Percentiles rank a stretch among this genome's conserved stretches.
phyloP scores from a whole-genome alignment of 2,888 invertebrate genomes.

The Drosophila infuscata region DNA sequence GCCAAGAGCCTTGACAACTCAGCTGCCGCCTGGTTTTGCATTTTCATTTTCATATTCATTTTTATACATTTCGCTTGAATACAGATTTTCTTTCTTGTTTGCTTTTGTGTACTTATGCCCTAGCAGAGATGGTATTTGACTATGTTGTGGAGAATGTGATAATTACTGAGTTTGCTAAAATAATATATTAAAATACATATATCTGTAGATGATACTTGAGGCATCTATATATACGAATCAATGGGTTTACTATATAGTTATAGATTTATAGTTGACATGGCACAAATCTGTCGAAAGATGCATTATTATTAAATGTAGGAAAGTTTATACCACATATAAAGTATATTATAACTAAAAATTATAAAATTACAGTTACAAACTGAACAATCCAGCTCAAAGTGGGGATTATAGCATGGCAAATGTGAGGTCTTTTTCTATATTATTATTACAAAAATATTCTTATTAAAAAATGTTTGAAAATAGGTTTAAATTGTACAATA shows the following conservation, averaged over 20 bases:
- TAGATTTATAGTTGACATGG: background rate
- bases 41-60: constrained; percentile 23
- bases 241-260: background rate
- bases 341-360: too few species aligned
- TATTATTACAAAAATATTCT: too few species aligned
- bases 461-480: too few species aligned
- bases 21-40: constrained; percentile 5
- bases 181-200: background rate
- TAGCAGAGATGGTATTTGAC: background rate
- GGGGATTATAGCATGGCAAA: too few species aligned
- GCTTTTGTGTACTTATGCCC: constrained; percentile 1
- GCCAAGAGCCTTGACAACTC: constrained; percentile 27
- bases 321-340: too few species aligned
- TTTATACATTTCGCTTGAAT: constrained; percentile 37
- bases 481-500: too few species aligned
- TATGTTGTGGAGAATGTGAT: background rate
- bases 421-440: too few species aligned
- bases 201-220: background rate
- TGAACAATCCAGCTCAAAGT: too few species aligned
- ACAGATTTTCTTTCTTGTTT: constrained; percentile 12
- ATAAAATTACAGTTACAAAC: too few species aligned
- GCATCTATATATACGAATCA: background rate
- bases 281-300: background rate
- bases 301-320: too few species aligned
- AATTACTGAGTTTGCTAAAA: background rate